A percentile compares a stretch with the other conserved stretches of the same genome.
These are phyloP conservation scores for Eucidaris tribuloides DNA, from an alignment of 35 echinoderm and acorn worm genomes.

Conservation along the genomic window DNA sequence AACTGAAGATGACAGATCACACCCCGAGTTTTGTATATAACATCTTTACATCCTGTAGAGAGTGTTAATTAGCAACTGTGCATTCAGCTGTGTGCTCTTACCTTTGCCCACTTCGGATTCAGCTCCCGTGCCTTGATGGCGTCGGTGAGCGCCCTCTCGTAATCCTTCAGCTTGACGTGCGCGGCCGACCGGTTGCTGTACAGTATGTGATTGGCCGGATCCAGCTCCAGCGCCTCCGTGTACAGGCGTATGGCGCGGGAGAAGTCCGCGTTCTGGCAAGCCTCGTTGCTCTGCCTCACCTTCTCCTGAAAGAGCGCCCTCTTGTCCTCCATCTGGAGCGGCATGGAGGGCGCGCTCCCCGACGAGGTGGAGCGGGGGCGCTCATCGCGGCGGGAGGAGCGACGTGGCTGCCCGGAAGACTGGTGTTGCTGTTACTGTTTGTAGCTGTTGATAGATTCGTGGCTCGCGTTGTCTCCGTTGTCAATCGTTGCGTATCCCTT, in stretches of 20 bases:
- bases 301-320: slow-evolving; percentile 90
- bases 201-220: slow-evolving; percentile 93
- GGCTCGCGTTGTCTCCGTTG: slow-evolving; percentile 40
- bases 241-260: slow-evolving; percentile 77
- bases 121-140: slow-evolving; percentile 87
- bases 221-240: slow-evolving; percentile 83
- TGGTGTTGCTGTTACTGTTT: slow-evolving; percentile 51
- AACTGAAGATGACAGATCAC: too few relatives aligned
- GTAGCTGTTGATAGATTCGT: slow-evolving; percentile 17
- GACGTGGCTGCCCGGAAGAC: background rate
- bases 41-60: too few relatives aligned
- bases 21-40: too few relatives aligned
- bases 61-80: too few relatives aligned
- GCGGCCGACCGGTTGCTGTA: slow-evolving; percentile 97
- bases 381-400: too few relatives aligned
- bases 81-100: too few relatives aligned
- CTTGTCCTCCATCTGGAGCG: slow-evolving; percentile 73
- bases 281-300: slow-evolving; percentile 91
- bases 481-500: too few relatives aligned
- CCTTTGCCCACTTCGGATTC: slow-evolving; percentile 98
- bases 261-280: slow-evolving; percentile 92
- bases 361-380: slow-evolving; percentile 17
- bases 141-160: slow-evolving; percentile 92
- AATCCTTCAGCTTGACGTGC: slow-evolving; percentile 89
- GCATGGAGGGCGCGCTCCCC: background rate